These are phyloP conservation scores for Pantelozetes paolii DNA, from an alignment of 2,888 invertebrate genomes.

Conservation along the genomic window DNA sequence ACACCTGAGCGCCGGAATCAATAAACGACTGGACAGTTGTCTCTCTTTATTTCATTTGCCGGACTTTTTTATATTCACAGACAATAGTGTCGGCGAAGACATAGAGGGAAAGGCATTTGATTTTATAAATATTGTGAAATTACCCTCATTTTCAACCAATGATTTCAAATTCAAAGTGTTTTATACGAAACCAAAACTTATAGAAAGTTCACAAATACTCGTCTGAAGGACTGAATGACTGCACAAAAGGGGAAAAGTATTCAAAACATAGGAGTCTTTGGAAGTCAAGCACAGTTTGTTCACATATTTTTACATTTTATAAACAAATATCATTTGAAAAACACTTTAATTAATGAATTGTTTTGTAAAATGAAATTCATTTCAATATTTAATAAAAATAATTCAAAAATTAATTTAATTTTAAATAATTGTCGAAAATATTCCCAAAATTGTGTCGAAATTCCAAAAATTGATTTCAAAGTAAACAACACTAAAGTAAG, in stretches of 20 bases:
- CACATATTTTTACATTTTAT: background rate
- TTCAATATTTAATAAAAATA: background rate
- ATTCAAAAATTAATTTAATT: background rate
- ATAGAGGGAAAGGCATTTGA: background rate
- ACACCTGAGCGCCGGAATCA: slow-evolving; percentile 38
- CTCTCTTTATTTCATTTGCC: slow-evolving; percentile 37
- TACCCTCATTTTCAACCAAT: slow-evolving; percentile 32
- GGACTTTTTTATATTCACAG: slow-evolving; percentile 35
- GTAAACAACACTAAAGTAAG: slow-evolving; percentile 10
- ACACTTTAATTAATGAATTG: background rate
- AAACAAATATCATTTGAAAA: background rate
- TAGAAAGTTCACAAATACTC: slow-evolving; percentile 35
- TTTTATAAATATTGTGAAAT: background rate
- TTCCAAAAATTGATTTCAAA: slow-evolving; percentile 12
- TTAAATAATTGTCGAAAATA: background rate
- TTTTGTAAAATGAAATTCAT: background rate
- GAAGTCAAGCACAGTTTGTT: no score
- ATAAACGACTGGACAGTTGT: background rate
- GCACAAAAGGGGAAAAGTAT: no score
- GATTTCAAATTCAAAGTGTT: slow-evolving; percentile 37
- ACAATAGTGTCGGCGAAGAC: background rate
- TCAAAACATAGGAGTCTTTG: no score
- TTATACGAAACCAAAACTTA: background rate
- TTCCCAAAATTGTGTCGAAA: background rate
- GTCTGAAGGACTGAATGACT: background rate